Conservation (phyloP, 1,140 invertebrate genomes). For the Apis cerana region DNA sequence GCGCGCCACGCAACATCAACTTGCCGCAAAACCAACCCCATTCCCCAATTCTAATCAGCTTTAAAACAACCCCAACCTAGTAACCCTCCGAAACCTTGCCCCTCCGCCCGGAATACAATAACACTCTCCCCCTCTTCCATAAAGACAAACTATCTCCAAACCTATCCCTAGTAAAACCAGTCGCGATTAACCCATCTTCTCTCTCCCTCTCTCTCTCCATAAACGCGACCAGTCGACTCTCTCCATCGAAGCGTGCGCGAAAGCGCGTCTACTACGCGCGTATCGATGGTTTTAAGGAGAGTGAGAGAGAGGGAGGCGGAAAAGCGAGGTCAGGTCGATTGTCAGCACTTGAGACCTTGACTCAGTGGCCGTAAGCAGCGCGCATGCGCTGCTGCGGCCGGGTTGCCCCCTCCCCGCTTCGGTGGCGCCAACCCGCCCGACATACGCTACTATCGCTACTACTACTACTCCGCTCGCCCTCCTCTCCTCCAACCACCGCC, state of each 20-base stretch:
- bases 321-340: constrained; percentile 73
- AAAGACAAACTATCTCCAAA: no score
- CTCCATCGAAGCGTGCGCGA: no score
- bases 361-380: constrained; percentile 68
- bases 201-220: no score
- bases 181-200: background rate
- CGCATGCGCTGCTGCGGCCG: constrained; percentile 60
- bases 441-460: constrained; percentile 47
- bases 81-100: background rate
- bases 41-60: background rate
- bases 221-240: no score
- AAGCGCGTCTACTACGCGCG: no score
- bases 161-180: no score
- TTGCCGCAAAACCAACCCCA: background rate
- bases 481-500: background rate
- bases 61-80: background rate
- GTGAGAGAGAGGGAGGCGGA: constrained; percentile 49
- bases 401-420: constrained; percentile 3
- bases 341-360: constrained; percentile 70
- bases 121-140: background rate
- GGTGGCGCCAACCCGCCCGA: constrained; percentile 8
- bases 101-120: background rate
- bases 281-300: no score
- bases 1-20: background rate
- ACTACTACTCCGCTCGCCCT: constrained; percentile 37